phyloP scores from a whole-genome alignment of 2,888 invertebrate genomes.

The Netelia inedita region DNA sequence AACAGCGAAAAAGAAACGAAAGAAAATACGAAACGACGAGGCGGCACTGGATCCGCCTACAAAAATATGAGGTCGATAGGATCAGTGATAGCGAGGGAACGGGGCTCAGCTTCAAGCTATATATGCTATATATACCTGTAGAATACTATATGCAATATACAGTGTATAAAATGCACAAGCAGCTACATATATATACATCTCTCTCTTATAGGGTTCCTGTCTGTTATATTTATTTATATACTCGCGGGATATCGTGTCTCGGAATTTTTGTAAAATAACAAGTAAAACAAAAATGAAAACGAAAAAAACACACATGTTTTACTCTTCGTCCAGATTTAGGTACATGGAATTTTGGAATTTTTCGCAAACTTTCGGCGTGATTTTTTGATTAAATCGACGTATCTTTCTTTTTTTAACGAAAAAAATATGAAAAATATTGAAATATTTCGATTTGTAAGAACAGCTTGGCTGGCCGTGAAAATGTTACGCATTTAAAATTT shows the following conservation, averaged over 20 bases:
- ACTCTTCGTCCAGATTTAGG: background rate
- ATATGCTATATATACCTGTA: conserved; percentile 58
- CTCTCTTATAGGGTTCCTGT: background rate
- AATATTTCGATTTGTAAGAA: no score
- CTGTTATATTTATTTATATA: background rate
- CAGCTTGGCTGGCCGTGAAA: no score
- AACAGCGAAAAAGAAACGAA: conserved; percentile 40
- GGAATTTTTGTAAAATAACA: background rate
- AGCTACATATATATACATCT: background rate
- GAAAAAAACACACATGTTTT: background rate
- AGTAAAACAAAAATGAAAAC: background rate
- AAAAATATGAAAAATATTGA: no score
- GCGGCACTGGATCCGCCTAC: conserved; percentile 70
- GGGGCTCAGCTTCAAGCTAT: conserved; percentile 60
- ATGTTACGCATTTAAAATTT: no score
- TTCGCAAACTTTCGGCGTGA: no score
- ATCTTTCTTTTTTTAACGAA: no score
- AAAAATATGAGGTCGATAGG: conserved; percentile 70
- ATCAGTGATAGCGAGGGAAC: conserved; percentile 68
- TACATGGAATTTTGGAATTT: background rate
- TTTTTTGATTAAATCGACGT: no score
- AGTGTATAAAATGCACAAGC: conserved; percentile 40
- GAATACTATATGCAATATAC: conserved; percentile 43
- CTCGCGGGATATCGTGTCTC: background rate
- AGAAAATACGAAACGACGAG: conserved; percentile 69